Evolutionary conservation across 2,797 vertebrate species (phyloP).

Genomic region (Trachurus trachurus): DNA sequence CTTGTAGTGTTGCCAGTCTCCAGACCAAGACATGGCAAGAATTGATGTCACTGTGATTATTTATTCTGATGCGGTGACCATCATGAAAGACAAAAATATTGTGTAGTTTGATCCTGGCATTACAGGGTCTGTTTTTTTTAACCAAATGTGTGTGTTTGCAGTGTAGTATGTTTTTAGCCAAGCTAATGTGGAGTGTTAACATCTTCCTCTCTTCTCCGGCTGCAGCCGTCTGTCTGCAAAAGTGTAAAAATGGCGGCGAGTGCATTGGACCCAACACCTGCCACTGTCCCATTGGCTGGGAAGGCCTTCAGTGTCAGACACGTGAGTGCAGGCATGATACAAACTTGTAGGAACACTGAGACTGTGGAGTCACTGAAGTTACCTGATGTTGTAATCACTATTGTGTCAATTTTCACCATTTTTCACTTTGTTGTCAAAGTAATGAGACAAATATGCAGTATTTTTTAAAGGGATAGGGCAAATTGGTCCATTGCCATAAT

Average conservation of each 20-base stretch:
- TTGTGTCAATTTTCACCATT: not conserved
- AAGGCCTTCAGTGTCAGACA: conserved; percentile 91
- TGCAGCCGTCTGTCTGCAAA: conserved; percentile 91
- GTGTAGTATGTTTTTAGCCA: not conserved
- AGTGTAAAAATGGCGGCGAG: conserved; percentile 92
- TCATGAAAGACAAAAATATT: too few relatives aligned
- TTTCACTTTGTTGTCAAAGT: not conserved
- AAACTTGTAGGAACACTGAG: not conserved
- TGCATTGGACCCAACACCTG: conserved; percentile 90
- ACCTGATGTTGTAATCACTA: not conserved
- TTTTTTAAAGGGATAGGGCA: too few relatives aligned
- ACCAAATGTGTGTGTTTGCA: not conserved
- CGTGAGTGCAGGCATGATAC: conserved; percentile 80
- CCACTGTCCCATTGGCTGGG: conserved; percentile 90
- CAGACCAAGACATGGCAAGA: too few relatives aligned
- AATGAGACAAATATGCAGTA: not conserved
- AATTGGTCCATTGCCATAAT: too few relatives aligned
- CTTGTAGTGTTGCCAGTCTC: too few relatives aligned
- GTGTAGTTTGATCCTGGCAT: too few relatives aligned
- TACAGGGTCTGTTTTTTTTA: too few relatives aligned
- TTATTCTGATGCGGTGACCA: too few relatives aligned
- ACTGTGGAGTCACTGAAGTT: not conserved
- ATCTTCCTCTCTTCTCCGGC: conserved; percentile 13
- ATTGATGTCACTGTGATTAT: too few relatives aligned
- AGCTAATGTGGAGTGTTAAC: not conserved